Base-by-base conservation (phyloP, 2,797 vertebrate species). In the Triplophysa bombifrons region DNA sequence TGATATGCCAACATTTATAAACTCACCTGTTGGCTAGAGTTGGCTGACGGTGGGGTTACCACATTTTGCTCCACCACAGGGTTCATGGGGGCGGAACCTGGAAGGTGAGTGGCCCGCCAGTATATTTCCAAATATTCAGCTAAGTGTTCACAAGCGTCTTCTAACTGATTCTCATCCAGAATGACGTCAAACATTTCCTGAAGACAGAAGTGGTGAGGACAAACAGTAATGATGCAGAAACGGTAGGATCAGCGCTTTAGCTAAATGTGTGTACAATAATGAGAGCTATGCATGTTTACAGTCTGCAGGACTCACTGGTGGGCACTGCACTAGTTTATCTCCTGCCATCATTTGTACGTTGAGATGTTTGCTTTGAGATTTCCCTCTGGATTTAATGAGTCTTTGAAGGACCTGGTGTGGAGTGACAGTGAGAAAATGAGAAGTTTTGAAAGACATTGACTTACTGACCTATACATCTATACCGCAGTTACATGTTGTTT, bases 321-420 rank as follows among this genome's bases (percentile, higher is more conserved):
- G 97, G 85, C 97, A 99, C 90, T 98, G 97, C 68, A 96, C 94
- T 61, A 99, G 91, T 82, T 98, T 99, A 89, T 99, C 97, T 0
- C 96, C 96, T 0, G 97, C 97, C 96, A 98, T 97, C 96, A 98
- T 97, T 90, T 98, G 97, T 77, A 99, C 97, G 0, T 98, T 99
- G 79, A 98, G 95, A 80, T 98, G 97, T 90, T 98, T 98, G 92
- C 96, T 96, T 87, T 98, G 97, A 0, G 97, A 98, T 90, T 98
- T 98, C 48, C 97, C 97, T 12, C 97, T 93, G 86, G 97, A 98
- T 84, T 98, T 98, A 87, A 98, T 95, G 83, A 98, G 93, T 80
- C 96, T 90, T 89, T 98, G 97, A 70, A 99, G 94, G 83, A 98
- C 97, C 97, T 97, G 87, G n/a, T 30, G 69, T 46, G 82, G 0